phyloP scores from a whole-genome alignment of 1,140 invertebrate genomes.

The Chrysopa pallens region DNA sequence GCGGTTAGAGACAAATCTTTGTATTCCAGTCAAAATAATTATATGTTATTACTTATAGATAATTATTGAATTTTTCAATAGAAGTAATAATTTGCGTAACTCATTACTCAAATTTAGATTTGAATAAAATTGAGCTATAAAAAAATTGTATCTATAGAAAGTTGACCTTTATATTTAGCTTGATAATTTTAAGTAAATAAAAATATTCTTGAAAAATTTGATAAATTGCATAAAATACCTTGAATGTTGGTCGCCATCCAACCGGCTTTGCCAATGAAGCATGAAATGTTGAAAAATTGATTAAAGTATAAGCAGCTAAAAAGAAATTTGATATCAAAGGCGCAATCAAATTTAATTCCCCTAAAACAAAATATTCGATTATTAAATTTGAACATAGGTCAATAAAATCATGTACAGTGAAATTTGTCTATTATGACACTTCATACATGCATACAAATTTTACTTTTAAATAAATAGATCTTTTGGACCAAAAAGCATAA shows the following conservation, averaged over 20 bases:
- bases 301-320: slow-evolving; percentile 88
- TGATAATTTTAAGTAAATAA: neutral
- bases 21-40: no score
- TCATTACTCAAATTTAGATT: no score
- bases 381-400: slow-evolving; percentile 1
- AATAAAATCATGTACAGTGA: neutral
- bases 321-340: slow-evolving; percentile 97
- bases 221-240: slow-evolving; percentile 30
- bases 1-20: no score
- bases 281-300: slow-evolving; percentile 96
- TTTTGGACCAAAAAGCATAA: no score
- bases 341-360: slow-evolving; percentile 82
- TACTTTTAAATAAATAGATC: no score
- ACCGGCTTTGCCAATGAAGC: slow-evolving; percentile 73
- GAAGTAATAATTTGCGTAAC: no score
- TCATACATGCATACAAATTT: no score
- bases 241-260: slow-evolving; percentile 76
- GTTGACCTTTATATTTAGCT: neutral
- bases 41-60: no score
- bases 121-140: no score
- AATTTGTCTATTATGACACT: no score
- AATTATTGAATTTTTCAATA: no score
- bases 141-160: slow-evolving; percentile 1
- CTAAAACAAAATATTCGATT: slow-evolving; percentile 32
- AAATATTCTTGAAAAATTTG: slow-evolving; percentile 1